Evolutionary conservation across 2,113 vertebrate genomes (phyloP), one percentile per base, ranked within the genome.

Genomic region (Ptilorrhoa leucosticta): DNA sequence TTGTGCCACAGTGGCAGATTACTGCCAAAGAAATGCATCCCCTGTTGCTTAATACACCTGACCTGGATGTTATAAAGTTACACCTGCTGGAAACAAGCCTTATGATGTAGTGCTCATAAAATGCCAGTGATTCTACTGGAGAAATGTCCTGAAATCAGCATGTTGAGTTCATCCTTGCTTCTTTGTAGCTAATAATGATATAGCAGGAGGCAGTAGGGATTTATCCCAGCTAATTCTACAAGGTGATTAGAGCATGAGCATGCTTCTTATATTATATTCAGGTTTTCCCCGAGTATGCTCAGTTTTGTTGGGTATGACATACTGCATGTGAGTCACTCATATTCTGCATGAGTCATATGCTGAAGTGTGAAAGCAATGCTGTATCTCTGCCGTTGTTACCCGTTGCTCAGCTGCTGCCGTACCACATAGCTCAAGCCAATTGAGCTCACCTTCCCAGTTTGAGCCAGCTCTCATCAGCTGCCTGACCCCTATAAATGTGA

Each of bases 301-400:
- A 89, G 84, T 87, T 95, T 90, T 96, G 78, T 70, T 94, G 93
- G 35, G 58, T 83, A 88, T 95, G 95, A 90, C 93, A 96, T 73
- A 53, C 94, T 95, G 89, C 84, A 93, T 93, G 89, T 94, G 89
- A 96, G 95, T 96, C 90, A 96, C 85, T 95, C 71, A 10, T 95
- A 83, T 93, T 94, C 90, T 92, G 90, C 82, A 94, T 96, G 94
- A 97, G 85, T 97, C 92, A 96, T 96, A 94, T 95, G 96, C 73
- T 94, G 82, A 96, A 96, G 95, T 94, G 94, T 97, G 95, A 96
- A 97, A 96, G 92, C 94, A 95, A 53, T 90, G 85, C 95, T 90
- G 85, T 93, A 61, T 96, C 75, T 93, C 88, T 97, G 96, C 58
- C 3, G 42, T 73, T 90, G 94, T 92, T 97, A 92, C 88, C 83